A percentile compares a stretch with the other conserved stretches of the same genome.
Conservation (phyloP, 2,888 invertebrate genomes). For the Aleiodes testaceus region DNA sequence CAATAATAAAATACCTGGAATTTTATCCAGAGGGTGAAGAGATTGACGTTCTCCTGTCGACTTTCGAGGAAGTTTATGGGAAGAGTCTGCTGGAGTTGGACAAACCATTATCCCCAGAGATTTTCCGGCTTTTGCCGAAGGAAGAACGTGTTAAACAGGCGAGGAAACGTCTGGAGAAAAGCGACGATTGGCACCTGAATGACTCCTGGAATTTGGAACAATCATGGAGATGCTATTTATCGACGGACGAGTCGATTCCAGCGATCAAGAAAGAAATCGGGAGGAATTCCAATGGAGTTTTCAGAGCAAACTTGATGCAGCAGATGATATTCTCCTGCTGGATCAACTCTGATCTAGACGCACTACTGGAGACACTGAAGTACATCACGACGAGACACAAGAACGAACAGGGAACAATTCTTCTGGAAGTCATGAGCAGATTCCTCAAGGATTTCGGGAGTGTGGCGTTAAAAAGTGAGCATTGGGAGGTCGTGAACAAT, state of each 20-base stretch:
- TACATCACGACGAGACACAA: conserved; percentile 61
- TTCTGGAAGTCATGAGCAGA: conserved; percentile 41
- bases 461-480: conserved; percentile 52
- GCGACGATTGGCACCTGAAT: conserved; percentile 17
- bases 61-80: conserved; percentile 57
- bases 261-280: conserved; percentile 56
- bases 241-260: conserved; percentile 55
- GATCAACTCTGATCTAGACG: conserved; percentile 61
- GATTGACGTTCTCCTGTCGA: conserved; percentile 49
- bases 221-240: conserved; percentile 62
- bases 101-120: conserved; percentile 42
- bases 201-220: background rate
- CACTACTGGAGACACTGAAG: conserved; percentile 57
- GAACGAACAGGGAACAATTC: conserved; percentile 60
- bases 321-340: conserved; percentile 63
- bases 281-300: conserved; percentile 42
- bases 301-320: conserved; percentile 51
- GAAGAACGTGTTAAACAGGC: conserved; percentile 58
- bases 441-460: conserved; percentile 55
- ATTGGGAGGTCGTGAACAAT: conserved; percentile 62
- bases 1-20: conserved; percentile 48
- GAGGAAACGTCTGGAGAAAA: conserved; percentile 54
- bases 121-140: conserved; percentile 56
- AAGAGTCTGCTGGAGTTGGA: conserved; percentile 51
- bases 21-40: conserved; percentile 57